Percentiles rank a stretch among this genome's conserved stretches.
These are phyloP conservation scores for Thrips palmi DNA, from an alignment of 1,140 invertebrate species.

Conservation along the genomic window DNA sequence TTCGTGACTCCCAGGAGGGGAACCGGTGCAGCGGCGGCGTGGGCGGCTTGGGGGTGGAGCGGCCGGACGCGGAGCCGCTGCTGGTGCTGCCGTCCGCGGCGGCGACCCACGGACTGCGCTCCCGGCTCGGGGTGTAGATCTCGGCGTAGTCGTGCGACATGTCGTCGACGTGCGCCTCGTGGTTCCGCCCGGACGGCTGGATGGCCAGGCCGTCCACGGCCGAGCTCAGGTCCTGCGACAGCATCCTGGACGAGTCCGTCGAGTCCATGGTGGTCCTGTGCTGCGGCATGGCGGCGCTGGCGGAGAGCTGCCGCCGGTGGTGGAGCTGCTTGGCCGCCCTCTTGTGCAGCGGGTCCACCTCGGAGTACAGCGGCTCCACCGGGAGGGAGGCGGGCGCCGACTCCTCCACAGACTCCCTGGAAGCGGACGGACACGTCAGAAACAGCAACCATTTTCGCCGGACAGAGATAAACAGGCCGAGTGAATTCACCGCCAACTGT, in stretches of 20 bases:
- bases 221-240: constrained; percentile 28
- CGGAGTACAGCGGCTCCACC: constrained; percentile 22
- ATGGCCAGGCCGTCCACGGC: constrained; percentile 32
- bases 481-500: too few relatives aligned
- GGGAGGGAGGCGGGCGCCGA: too few relatives aligned
- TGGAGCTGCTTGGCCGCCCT: constrained; percentile 24
- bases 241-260: background rate
- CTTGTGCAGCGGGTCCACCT: constrained; percentile 19
- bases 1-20: constrained; percentile 86
- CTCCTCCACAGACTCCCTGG: too few relatives aligned
- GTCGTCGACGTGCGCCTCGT: constrained; percentile 14
- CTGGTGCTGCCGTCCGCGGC: too few relatives aligned
- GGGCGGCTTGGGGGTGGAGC: constrained; percentile 40
- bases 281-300: constrained; percentile 25
- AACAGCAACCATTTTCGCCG: too few relatives aligned
- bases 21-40: constrained; percentile 79
- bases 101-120: constrained; percentile 38
- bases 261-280: constrained; percentile 13
- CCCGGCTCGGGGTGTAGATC: constrained; percentile 81
- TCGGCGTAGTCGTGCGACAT: constrained; percentile 77
- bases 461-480: too few relatives aligned
- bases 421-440: too few relatives aligned
- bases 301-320: constrained; percentile 37
- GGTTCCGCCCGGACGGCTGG: constrained; percentile 17
- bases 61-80: constrained; percentile 21